phyloP scores from a whole-genome alignment of 2,888 invertebrate genomes.

The Gnatocerus cornutus region DNA sequence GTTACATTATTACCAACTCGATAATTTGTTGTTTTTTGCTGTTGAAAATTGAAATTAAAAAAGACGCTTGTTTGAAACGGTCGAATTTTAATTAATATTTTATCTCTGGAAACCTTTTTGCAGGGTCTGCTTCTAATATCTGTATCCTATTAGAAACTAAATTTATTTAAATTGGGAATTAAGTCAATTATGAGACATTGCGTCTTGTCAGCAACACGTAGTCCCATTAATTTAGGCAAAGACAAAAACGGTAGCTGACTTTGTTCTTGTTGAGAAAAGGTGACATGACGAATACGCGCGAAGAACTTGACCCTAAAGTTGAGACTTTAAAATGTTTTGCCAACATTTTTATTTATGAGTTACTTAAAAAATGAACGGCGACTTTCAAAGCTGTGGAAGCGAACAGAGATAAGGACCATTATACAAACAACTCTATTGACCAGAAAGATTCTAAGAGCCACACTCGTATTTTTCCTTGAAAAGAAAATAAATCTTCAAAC shows the following conservation, averaged over 20 bases:
- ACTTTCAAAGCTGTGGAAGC: slow-evolving; percentile 38
- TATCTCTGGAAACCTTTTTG: not conserved
- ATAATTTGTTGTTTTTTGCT: too few relatives aligned
- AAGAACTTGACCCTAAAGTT: slow-evolving; percentile 37
- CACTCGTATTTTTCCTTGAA: slow-evolving; percentile 37
- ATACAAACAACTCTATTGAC: slow-evolving; percentile 44
- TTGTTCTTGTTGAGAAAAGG: slow-evolving; percentile 46
- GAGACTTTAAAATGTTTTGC: slow-evolving; percentile 30
- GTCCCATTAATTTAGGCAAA: slow-evolving; percentile 44
- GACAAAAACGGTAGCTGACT: slow-evolving; percentile 38
- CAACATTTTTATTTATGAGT: slow-evolving; percentile 46
- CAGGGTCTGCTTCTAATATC: not conserved
- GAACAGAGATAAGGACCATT: slow-evolving; percentile 39
- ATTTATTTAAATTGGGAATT: slow-evolving; percentile 45
- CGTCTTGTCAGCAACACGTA: slow-evolving; percentile 46
- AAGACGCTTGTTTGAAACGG: too few relatives aligned
- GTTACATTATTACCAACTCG: too few relatives aligned
- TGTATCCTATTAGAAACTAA: slow-evolving; percentile 4
- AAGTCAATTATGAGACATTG: slow-evolving; percentile 50
- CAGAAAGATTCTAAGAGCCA: slow-evolving; percentile 24
- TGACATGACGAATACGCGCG: slow-evolving; percentile 40
- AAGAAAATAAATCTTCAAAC: slow-evolving; percentile 44
- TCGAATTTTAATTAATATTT: too few relatives aligned
- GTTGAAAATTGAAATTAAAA: too few relatives aligned
- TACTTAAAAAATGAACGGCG: slow-evolving; percentile 34